A percentile compares a stretch with the other conserved stretches of the same genome.
phyloP scores from a whole-genome alignment of 2,888 invertebrate species.

The Boloria euphrosyne region DNA sequence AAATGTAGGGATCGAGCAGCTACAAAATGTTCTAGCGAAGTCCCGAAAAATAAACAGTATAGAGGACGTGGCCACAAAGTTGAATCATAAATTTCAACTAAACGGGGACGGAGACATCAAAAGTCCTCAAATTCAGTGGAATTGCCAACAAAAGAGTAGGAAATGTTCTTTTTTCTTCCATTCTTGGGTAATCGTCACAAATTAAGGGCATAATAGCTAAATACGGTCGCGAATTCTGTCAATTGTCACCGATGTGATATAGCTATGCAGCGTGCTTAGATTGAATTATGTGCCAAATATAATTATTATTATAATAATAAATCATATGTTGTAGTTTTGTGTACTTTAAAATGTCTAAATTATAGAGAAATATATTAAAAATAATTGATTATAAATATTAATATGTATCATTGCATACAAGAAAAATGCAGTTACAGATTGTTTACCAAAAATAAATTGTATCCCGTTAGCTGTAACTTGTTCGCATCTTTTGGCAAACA shows the following conservation, averaged over 20 bases:
- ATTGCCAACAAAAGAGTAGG: constrained; percentile 58
- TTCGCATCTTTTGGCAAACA: too few species aligned
- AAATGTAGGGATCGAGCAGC: constrained; percentile 19
- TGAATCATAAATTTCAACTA: constrained; percentile 37
- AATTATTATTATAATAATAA: constrained; percentile 1
- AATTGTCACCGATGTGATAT: constrained; percentile 50
- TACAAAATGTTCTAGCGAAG: constrained; percentile 20
- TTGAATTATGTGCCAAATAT: constrained; percentile 40
- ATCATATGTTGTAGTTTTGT: not conserved
- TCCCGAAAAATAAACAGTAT: constrained; percentile 31
- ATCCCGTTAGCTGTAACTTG: too few species aligned
- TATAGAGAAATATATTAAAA: too few species aligned
- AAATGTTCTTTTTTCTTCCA: constrained; percentile 58
- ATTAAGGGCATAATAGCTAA: constrained; percentile 73
- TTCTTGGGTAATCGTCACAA: constrained; percentile 63
- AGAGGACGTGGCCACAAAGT: constrained; percentile 36
- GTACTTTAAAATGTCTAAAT: not conserved
- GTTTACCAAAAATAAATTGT: too few species aligned
- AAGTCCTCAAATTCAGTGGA: constrained; percentile 58
- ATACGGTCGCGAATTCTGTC: constrained; percentile 67
- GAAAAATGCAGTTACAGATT: too few species aligned
- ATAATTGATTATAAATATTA: too few species aligned
- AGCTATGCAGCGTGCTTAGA: constrained; percentile 40
- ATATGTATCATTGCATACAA: too few species aligned
- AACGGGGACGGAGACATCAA: constrained; percentile 43